Conservation (phyloP, 1,140 invertebrate genomes). For the Antheraea pernyi region DNA sequence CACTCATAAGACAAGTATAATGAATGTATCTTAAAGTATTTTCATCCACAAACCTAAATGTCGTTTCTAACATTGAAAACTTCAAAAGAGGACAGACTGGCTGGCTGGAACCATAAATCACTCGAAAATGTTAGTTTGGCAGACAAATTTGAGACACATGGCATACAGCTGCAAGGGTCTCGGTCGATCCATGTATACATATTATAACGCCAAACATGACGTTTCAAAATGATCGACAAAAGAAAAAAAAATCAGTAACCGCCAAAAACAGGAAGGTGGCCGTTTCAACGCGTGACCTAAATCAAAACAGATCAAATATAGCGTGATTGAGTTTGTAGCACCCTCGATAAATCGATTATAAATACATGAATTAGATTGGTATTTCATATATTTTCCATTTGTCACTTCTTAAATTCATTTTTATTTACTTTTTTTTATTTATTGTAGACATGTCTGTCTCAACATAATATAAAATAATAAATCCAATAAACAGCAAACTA, state of each 20-base stretch:
- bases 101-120: constrained; percentile 45
- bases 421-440: too few relatives aligned
- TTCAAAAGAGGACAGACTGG: background rate
- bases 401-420: constrained; percentile 39
- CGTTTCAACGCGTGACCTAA: constrained; percentile 54
- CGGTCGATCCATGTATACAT: too few relatives aligned
- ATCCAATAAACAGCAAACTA: too few relatives aligned
- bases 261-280: constrained; percentile 16
- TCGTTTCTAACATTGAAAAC: background rate
- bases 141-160: constrained; percentile 59
- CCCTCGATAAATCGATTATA: constrained; percentile 43
- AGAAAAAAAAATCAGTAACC: constrained; percentile 7
- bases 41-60: background rate
- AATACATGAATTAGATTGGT: constrained; percentile 25
- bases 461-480: too few relatives aligned
- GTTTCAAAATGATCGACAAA: background rate
- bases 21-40: too few relatives aligned
- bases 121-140: constrained; percentile 42
- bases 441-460: too few relatives aligned
- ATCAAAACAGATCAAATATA: constrained; percentile 57
- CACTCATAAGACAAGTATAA: background rate
- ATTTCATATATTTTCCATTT: constrained; percentile 31
- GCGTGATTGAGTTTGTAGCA: constrained; percentile 49
- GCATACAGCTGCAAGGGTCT: constrained; percentile 50
- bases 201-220: background rate